These are phyloP conservation scores for Macrophya alboannulata DNA, from an alignment of 2,888 invertebrate genomes.

Conservation along the genomic window DNA sequence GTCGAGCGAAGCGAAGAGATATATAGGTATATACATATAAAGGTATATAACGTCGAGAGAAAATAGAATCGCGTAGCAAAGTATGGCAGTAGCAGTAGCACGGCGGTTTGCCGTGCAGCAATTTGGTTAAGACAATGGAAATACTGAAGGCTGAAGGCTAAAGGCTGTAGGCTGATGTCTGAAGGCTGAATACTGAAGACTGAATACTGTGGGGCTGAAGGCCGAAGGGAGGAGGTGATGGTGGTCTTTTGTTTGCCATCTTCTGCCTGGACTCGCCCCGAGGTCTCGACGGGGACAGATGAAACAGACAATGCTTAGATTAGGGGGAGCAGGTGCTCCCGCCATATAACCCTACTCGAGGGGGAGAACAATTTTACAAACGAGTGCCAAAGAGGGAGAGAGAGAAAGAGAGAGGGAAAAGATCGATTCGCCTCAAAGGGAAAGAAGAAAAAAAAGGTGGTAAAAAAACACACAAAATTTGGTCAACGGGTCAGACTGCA, in stretches of 20 bases:
- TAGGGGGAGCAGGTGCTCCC: slow-evolving; percentile 52
- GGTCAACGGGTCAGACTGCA: slow-evolving; percentile 18
- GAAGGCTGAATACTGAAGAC: slow-evolving; percentile 33
- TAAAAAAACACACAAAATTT: background rate
- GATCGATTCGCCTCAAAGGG: slow-evolving; percentile 13
- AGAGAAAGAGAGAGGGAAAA: background rate
- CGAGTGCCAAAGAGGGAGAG: background rate
- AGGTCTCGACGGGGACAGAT: slow-evolving; percentile 46
- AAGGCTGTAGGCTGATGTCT: slow-evolving; percentile 29
- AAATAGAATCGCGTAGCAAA: slow-evolving; percentile 32
- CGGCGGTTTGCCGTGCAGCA: slow-evolving; percentile 43
- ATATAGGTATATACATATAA: background rate
- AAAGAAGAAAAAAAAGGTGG: background rate
- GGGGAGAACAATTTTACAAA: slow-evolving; percentile 40
- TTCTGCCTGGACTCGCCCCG: slow-evolving; percentile 49
- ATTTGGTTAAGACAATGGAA: slow-evolving; percentile 55
- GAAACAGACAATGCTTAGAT: slow-evolving; percentile 55
- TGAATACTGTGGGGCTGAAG: slow-evolving; percentile 27
- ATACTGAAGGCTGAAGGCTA: slow-evolving; percentile 31
- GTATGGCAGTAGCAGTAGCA: background rate
- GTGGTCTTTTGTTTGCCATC: slow-evolving; percentile 53
- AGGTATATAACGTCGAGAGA: background rate
- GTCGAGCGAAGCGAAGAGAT: background rate
- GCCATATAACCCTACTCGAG: slow-evolving; percentile 33
- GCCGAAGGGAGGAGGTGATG: slow-evolving; percentile 38